Percentiles rank a stretch among this genome's conserved stretches.
Conservation (phyloP, 2,113 vertebrate genomes). For the Ageneiosus marmoratus region DNA sequence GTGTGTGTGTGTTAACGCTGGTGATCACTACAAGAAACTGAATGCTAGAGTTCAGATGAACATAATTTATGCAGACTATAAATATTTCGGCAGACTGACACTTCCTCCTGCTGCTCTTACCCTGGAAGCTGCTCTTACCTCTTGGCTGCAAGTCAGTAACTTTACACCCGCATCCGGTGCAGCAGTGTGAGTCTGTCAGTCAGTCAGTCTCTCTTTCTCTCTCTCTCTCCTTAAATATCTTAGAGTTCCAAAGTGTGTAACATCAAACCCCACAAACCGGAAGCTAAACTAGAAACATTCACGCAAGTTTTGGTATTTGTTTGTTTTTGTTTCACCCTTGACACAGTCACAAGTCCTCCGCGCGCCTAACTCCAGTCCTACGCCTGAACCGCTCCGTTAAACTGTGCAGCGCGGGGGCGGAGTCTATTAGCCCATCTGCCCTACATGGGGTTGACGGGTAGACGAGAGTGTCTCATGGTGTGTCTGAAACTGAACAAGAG, state of each 20-base stretch:
- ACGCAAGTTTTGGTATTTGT: neutral
- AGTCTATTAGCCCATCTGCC: neutral
- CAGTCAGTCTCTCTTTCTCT: neutral
- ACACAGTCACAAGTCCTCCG: neutral
- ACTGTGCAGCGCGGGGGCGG: neutral
- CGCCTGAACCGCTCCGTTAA: neutral
- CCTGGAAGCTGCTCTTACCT: constrained; percentile 18
- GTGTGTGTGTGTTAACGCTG: neutral
- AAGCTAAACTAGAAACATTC: neutral
- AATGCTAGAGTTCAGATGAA: neutral
- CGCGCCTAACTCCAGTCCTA: neutral
- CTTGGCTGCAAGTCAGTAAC: constrained; percentile 5
- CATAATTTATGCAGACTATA: neutral
- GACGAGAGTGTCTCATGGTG: neutral
- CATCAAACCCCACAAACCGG: neutral
- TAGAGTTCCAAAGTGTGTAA: neutral
- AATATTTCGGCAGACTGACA: neutral
- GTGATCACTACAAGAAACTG: neutral
- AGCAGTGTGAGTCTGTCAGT: too few species aligned
- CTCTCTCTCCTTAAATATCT: neutral
- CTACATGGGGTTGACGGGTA: neutral
- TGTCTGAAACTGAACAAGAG: neutral
- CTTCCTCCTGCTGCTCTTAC: neutral
- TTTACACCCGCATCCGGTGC: constrained; percentile 19
- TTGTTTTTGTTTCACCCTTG: neutral